Evolutionary conservation across 2,888 invertebrate species (phyloP), one percentile per base, ranked within the genome.

Genomic region (Diarsia mendica): DNA sequence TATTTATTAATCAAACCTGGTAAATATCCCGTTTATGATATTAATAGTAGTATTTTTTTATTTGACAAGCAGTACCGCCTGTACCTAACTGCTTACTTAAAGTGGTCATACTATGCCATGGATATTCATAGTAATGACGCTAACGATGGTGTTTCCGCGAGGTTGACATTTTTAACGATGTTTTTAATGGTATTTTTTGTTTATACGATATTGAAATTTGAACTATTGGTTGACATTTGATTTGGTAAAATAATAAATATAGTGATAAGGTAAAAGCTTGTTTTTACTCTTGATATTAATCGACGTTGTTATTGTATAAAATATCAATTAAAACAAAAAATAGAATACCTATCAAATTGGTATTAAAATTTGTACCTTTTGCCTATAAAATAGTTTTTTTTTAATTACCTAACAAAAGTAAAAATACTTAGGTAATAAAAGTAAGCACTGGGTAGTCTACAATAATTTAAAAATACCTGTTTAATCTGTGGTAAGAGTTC

Each of bases 401-500:
- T 20, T 8, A 9, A 39, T 28, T 44, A 46, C n/a, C n/a, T 23
- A 53, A 33, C 18, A 23, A 61, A 46, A 61, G 3, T 0, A 39
- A 49, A 73, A 60, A 58, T 58, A 11, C 51, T 60, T 20, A 20
- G 9, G 23, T 20, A 65, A 18, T 20, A 65, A 18, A 65, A 61
- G 15, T 65, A 28, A n/a, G 6, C 28, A 23, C 13, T 46, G 23
- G 5, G 15, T 46, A 23, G 11, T 44, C 28, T 33, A 23, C 46
- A 67, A 49, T 3, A 51, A 49, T 75, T 48, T 15, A 28, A 33
- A 73, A 73, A 51, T 33, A 15, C 10, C 20, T 33, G 1, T 9
- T 18, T 39, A 13, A 46, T 60, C n/a, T 23, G 11, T n/a, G n/a
- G 53, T 69, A 48, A 44, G 70, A 64, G 75, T 70, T 75, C 80